phyloP scores from a whole-genome alignment of 2,113 vertebrate species.

The Myotis brandtii region DNA sequence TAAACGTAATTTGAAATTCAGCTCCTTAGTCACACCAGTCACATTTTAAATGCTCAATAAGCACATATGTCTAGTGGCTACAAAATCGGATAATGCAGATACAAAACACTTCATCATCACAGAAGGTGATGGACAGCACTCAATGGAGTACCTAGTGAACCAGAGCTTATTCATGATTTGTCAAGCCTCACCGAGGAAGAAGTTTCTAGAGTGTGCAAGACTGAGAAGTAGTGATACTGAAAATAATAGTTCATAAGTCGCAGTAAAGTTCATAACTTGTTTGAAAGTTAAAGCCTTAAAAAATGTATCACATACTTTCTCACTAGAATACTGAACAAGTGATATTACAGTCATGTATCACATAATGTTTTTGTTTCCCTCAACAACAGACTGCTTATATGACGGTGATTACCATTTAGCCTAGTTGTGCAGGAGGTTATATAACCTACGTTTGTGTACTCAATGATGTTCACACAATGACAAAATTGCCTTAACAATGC shows the following conservation, averaged over 20 bases:
- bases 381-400: neutral
- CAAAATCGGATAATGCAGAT: neutral
- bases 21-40: neutral
- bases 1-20: neutral
- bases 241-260: neutral
- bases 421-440: neutral
- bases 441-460: neutral
- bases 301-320: neutral
- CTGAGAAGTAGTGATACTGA: neutral
- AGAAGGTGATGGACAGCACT: neutral
- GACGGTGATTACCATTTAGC: neutral
- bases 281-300: constrained; percentile 35
- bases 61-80: neutral
- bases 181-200: neutral
- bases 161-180: neutral
- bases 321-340: neutral
- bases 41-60: neutral
- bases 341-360: neutral
- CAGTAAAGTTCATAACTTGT: neutral
- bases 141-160: neutral
- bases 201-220: neutral
- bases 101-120: neutral
- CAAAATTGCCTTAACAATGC: neutral
- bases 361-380: neutral
- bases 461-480: neutral